Evolutionary conservation across 2,888 invertebrate species (phyloP).

Genomic region (Nasonovia ribisnigri): DNA sequence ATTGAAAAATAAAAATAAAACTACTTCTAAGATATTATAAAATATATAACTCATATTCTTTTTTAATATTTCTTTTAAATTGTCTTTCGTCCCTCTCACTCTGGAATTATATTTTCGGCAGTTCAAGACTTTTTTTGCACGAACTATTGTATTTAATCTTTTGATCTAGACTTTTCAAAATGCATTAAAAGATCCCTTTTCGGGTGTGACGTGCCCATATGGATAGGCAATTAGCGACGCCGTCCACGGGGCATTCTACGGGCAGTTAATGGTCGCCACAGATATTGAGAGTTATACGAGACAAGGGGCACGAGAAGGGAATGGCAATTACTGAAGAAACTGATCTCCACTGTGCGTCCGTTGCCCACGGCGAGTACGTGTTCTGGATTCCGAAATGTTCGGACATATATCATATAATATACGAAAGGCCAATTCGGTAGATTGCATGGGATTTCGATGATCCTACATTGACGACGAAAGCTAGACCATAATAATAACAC

Average conservation of each 20-base stretch:
- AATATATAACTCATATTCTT: neutral
- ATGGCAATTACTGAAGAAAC: constrained; percentile 58
- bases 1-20: neutral
- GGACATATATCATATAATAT: constrained; percentile 43
- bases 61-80: constrained; percentile 21
- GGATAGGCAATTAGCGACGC: constrained; percentile 50
- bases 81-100: neutral
- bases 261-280: constrained; percentile 45
- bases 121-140: constrained; percentile 4
- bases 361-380: constrained; percentile 40
- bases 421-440: constrained; percentile 35
- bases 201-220: constrained; percentile 45
- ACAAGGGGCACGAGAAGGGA: neutral
- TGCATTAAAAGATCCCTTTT: constrained; percentile 36
- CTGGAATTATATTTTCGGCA: neutral
- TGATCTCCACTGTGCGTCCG: constrained; percentile 6
- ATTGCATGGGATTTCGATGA: constrained; percentile 60
- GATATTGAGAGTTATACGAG: constrained; percentile 42
- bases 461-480: constrained; percentile 37
- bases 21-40: neutral
- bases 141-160: constrained; percentile 40
- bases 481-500: constrained; percentile 36
- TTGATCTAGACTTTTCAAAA: constrained; percentile 58
- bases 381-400: constrained; percentile 48
- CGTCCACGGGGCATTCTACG: constrained; percentile 22